Conservation (phyloP, 2,888 invertebrate species). For the Dendrolimus pini region DNA sequence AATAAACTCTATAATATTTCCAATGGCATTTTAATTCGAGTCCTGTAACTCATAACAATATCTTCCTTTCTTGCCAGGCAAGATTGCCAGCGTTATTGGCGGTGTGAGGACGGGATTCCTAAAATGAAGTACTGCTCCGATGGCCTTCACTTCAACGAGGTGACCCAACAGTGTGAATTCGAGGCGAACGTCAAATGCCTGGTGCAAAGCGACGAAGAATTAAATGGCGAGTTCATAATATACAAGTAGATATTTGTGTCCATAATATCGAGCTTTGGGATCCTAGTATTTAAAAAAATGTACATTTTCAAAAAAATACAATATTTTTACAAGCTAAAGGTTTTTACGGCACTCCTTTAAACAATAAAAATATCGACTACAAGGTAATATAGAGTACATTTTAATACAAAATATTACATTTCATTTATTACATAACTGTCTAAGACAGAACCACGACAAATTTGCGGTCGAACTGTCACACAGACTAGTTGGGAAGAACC, state of each 20-base stretch:
- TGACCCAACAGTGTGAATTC: conserved; percentile 55
- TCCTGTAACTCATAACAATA: no score
- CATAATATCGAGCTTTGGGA: background rate
- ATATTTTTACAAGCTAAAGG: background rate
- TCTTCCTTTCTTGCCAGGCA: conserved; percentile 28
- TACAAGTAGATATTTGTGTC: conserved; percentile 25
- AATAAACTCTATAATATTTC: no score
- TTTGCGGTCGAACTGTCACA: no score
- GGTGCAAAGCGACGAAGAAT: conserved; percentile 35
- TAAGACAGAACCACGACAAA: no score
- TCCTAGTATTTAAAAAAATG: background rate
- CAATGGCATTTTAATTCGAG: no score
- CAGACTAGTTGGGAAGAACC: no score
- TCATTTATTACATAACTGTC: no score
- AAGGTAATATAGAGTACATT: no score
- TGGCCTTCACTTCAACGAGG: conserved; percentile 58
- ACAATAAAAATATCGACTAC: no score
- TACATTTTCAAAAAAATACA: background rate
- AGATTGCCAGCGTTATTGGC: conserved; percentile 65
- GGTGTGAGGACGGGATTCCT: conserved; percentile 39
- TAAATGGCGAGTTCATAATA: conserved; percentile 52
- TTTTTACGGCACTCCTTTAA: no score
- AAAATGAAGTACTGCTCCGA: conserved; percentile 47
- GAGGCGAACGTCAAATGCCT: conserved; percentile 54
- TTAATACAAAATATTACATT: no score